These are phyloP conservation scores for Drosophila hawaiiensis DNA, from an alignment of 2,888 invertebrate genomes.

Conservation along the genomic window DNA sequence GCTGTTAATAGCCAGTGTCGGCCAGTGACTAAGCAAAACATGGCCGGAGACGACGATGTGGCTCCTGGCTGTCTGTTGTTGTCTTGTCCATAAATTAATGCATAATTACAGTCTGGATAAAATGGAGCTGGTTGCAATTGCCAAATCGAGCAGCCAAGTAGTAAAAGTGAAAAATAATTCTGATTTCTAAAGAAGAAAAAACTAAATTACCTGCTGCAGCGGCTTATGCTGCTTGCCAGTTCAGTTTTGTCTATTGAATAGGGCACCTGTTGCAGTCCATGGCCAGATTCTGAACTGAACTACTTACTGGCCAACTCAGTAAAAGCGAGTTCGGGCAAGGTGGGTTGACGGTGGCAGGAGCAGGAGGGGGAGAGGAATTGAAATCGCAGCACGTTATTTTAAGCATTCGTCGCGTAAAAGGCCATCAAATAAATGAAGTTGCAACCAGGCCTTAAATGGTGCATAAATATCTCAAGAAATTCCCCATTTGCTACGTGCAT, in stretches of 20 bases:
- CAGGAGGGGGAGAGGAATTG: not conserved
- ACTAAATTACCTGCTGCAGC: slow-evolving; percentile 9
- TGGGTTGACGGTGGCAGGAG: not conserved
- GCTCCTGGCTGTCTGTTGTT: slow-evolving; percentile 53
- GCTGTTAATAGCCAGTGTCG: slow-evolving; percentile 62
- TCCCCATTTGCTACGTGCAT: slow-evolving; percentile 64
- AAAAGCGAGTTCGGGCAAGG: not conserved
- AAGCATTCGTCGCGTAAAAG: slow-evolving; percentile 58
- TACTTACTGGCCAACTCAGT: slow-evolving; percentile 18
- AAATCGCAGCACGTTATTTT: slow-evolving; percentile 41
- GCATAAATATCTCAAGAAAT: slow-evolving; percentile 65
- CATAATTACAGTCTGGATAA: slow-evolving; percentile 46
- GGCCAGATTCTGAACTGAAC: slow-evolving; percentile 3
- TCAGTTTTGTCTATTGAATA: slow-evolving; percentile 57
- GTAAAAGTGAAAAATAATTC: slow-evolving; percentile 68
- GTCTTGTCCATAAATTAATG: slow-evolving; percentile 67
- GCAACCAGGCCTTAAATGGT: slow-evolving; percentile 69
- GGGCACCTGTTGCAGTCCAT: slow-evolving; percentile 57
- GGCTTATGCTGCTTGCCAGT: not conserved
- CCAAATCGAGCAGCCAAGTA: slow-evolving; percentile 34
- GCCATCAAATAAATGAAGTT: slow-evolving; percentile 75
- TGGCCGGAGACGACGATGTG: slow-evolving; percentile 11
- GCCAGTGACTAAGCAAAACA: slow-evolving; percentile 65
- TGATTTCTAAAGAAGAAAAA: slow-evolving; percentile 39
- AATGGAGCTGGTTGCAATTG: slow-evolving; percentile 7